Evolutionary conservation across 2,113 vertebrate genomes (phyloP), one percentile per base, ranked within the genome.

Genomic region (Cephalopterus ornatus): DNA sequence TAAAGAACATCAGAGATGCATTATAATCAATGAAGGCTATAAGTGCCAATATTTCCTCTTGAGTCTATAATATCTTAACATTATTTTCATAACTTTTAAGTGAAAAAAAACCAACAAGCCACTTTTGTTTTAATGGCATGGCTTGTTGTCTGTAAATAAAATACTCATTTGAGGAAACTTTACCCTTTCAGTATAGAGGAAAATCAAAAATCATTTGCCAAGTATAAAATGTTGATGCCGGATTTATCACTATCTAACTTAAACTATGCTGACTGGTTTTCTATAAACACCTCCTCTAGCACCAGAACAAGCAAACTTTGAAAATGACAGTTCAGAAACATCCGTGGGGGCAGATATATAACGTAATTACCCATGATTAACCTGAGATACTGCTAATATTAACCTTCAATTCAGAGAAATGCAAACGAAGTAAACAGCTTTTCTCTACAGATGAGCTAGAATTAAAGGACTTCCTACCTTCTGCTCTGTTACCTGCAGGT

Each of bases 371-470:
- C 75, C 46, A 24, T 78, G 14, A 92, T 85, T 93, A 94, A 92
- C 53, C 35, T 91, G 50, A 95, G n/a, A 49, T 91, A 53, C 41
- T 75, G 37, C 68, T 97, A 94, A 90, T 82, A 91, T 96, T 93
- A 97, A 74, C 49, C 41, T 84, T 87, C 35, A 37, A 37, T 70
- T 85, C 28, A 93, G 33, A 66, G 44, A 89, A 97, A 93, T 58
- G 14, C 8, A 81, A 74, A 35, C 74, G 52, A 93, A 82, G 7
- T 62, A 93, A 96, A 78, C 17, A 90, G 23, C 14, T 92, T 96
- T 86, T 63, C 46, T 77, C 33, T 83, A 68, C n/a, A 85, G 28
- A 59, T 61, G 23, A 80, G 23, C 27, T 78, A 78, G 55, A 91
- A 72, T 76, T 59, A 88, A 88, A 86, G 28, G 11, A 21, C 5